phyloP scores from a whole-genome alignment of 2,888 invertebrate genomes.

The Trichopria drosophilae region DNA sequence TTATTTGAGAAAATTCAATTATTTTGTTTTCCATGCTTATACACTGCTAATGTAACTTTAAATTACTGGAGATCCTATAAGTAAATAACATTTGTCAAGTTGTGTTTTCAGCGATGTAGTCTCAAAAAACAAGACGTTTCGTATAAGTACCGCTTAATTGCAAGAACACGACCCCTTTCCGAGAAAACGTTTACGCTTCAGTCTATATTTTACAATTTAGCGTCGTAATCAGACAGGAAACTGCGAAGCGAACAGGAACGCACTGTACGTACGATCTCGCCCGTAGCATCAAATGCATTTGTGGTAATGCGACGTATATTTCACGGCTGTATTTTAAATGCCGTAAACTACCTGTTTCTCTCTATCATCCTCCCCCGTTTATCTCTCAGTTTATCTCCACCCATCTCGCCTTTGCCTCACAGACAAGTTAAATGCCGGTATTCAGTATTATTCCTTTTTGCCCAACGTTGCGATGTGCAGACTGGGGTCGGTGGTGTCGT shows the following conservation, averaged over 20 bases:
- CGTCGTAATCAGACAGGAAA: conserved; percentile 52
- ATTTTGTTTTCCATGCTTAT: too few species aligned
- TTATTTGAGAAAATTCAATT: too few species aligned
- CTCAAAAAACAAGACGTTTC: too few species aligned
- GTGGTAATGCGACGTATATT: conserved; percentile 52
- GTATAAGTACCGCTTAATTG: conserved; percentile 46
- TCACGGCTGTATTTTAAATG: conserved; percentile 47
- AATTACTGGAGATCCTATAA: too few species aligned
- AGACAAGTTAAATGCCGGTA: conserved; percentile 46
- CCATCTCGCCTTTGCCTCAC: conserved; percentile 25
- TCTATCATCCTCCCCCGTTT: conserved; percentile 19
- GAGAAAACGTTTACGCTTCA: conserved; percentile 38
- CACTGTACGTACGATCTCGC: conserved; percentile 20
- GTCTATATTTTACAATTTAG: conserved; percentile 52
- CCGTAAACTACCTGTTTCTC: conserved; percentile 24
- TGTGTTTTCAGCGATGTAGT: too few species aligned
- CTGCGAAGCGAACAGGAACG: conserved; percentile 34
- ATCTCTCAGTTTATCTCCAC: neutral
- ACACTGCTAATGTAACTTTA: too few species aligned
- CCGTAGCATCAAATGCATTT: conserved; percentile 48
- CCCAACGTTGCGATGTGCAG: conserved; percentile 22
- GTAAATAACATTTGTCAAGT: too few species aligned
- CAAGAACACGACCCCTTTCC: conserved; percentile 29
- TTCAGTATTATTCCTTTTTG: conserved; percentile 49
- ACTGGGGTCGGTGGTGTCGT: conserved; percentile 37